Evolutionary conservation across 2,113 vertebrate species (phyloP), one percentile per base, ranked within the genome.

Genomic region (Apteryx owenii): DNA sequence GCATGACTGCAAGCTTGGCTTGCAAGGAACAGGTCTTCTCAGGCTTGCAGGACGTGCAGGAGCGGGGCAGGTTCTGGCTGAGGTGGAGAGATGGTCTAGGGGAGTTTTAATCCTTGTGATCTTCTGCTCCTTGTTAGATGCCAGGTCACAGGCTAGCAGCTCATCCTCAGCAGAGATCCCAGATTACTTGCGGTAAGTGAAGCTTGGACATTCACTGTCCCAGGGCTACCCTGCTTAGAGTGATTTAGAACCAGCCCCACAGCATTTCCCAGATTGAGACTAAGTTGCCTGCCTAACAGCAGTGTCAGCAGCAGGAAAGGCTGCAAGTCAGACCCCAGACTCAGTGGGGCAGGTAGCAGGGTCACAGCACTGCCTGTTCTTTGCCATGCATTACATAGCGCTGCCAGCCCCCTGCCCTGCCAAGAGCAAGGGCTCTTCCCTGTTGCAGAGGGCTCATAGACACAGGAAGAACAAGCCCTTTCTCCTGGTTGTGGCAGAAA

Each of bases 121-220:
- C 19, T 83, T 84, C 48, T 40, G 40, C 89, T 95, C 48, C 81
- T 85, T 95, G 40, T 26, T 72, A 91, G 95, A 78, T 31, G 25
- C 51, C 48, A 28, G 53, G 28, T 31, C 89, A 87, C 91, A 70
- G 95, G 61, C 9, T 2, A n/a, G 29, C 65, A 62, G 95, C 72
- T 33, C 94, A 85, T 76, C 89, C 95, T 33, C 8, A 4, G 98
- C 98, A 66, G 98, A 98, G 61, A 96, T 98, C 88, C 98, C 98
- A 0, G 98, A 99, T 92, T 99, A 99, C 97, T 93, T 99, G 90
- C 93, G 98, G 99, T 99, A 97, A 99, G 98, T 98, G 64, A 48
- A 26, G 72, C 17, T 38, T 5, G 16, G 26, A 7, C n/a, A 8
- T 16, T 38, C 0, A 2, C 26, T 61, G 69, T 29, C 40, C 3